Conservation (phyloP, 1,140 invertebrate species). For the Ostrea edulis region DNA sequence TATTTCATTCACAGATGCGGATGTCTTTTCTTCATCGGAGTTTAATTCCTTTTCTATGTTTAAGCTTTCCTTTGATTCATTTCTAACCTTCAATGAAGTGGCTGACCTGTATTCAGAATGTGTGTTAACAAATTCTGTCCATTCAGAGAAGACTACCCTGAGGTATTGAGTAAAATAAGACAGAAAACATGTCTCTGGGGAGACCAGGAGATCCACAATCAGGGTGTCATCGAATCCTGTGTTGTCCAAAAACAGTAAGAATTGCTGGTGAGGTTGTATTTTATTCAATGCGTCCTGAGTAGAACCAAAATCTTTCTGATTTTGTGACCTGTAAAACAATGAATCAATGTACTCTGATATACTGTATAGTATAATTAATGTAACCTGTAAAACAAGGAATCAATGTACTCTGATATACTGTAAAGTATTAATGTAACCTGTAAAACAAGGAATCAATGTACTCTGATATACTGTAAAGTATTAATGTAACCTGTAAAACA, state of each 20-base stretch:
- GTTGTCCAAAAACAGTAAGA: conserved; percentile 47
- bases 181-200: conserved; percentile 94
- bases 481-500: neutral
- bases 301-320: neutral
- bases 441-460: too few relatives aligned
- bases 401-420: too few relatives aligned
- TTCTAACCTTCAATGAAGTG: neutral
- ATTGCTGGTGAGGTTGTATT: conserved; percentile 46
- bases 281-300: neutral
- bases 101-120: neutral
- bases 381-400: too few relatives aligned
- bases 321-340: neutral
- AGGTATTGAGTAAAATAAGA: conserved; percentile 91
- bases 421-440: too few relatives aligned
- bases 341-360: too few relatives aligned
- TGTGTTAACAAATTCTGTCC: conserved; percentile 40
- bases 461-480: too few relatives aligned
- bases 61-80: neutral
- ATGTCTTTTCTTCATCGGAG: neutral
- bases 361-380: too few relatives aligned
- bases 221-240: conserved; percentile 85
- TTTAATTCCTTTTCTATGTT: neutral
- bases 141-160: conserved; percentile 84
- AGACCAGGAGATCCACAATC: conserved; percentile 92
- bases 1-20: neutral